Conservation (phyloP, 2,888 invertebrate species). For the Mystacides longicornis region DNA sequence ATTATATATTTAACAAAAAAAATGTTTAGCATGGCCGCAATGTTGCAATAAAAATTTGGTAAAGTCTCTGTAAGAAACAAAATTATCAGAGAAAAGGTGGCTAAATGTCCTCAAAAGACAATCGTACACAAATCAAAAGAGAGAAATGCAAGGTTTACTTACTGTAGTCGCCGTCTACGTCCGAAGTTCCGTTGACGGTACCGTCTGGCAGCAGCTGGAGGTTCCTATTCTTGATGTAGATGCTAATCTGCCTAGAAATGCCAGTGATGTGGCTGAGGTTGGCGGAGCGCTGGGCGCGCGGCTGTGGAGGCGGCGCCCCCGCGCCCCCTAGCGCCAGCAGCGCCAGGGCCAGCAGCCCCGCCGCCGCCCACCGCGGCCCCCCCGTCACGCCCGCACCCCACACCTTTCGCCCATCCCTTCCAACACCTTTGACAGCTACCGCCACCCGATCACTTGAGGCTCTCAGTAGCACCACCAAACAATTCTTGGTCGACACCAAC, state of each 20-base stretch:
- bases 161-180: constrained; percentile 78
- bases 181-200: constrained; percentile 75
- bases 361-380: constrained; percentile 31
- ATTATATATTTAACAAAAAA: too few relatives aligned
- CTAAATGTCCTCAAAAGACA: neutral
- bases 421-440: constrained; percentile 4
- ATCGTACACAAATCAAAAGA: neutral
- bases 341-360: constrained; percentile 33
- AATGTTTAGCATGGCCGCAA: too few relatives aligned
- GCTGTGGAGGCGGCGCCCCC: constrained; percentile 40
- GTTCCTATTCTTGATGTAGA: constrained; percentile 78
- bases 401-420: constrained; percentile 7
- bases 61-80: too few relatives aligned
- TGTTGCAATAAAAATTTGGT: too few relatives aligned
- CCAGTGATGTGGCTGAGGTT: constrained; percentile 76
- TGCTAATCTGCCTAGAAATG: constrained; percentile 70
- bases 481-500: neutral
- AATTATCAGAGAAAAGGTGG: neutral
- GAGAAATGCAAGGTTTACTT: constrained; percentile 42
- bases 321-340: constrained; percentile 34
- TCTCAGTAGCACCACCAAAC: constrained; percentile 4
- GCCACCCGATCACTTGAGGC: constrained; percentile 6
- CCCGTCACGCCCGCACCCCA: constrained; percentile 35
- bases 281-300: constrained; percentile 68
- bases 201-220: constrained; percentile 79